A percentile compares a stretch with the other conserved stretches of the same genome.
Conservation (phyloP, 2,113 vertebrate species). For the Girardinichthys multiradiatus region DNA sequence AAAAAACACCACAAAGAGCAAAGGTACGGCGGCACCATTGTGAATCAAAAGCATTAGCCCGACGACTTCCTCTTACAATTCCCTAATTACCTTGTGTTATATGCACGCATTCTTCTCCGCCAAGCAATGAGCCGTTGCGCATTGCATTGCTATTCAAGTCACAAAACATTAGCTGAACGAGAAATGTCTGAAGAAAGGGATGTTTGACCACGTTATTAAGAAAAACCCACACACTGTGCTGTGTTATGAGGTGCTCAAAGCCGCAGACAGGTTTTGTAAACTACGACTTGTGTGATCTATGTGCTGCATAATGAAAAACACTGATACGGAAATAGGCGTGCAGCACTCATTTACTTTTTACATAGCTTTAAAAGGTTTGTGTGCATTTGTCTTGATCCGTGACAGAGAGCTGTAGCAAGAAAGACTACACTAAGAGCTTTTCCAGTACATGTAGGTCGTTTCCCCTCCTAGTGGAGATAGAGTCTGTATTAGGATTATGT, state of each 20-base stretch:
- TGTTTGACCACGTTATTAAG: constrained; percentile 32
- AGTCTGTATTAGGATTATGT: constrained; percentile 73
- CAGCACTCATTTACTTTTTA: constrained; percentile 21
- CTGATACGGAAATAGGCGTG: constrained; percentile 48
- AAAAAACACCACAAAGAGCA: constrained; percentile 58
- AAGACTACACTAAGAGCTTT: constrained; percentile 50
- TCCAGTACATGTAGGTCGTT: constrained; percentile 74
- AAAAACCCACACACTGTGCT: constrained; percentile 12
- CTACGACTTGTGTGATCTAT: constrained; percentile 21
- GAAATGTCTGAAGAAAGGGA: constrained; percentile 1
- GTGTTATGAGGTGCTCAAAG: constrained; percentile 24
- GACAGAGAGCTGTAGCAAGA: constrained; percentile 34
- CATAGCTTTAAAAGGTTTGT: constrained; percentile 43
- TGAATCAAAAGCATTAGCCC: constrained; percentile 65
- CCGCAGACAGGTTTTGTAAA: constrained; percentile 27
- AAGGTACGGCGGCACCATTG: constrained; percentile 48
- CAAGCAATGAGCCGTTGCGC: constrained; percentile 41
- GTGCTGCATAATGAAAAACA: constrained; percentile 30
- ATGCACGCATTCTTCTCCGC: constrained; percentile 31
- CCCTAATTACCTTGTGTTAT: constrained; percentile 56
- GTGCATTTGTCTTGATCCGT: constrained; percentile 49
- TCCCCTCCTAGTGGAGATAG: constrained; percentile 69
- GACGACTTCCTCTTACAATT: constrained; percentile 60
- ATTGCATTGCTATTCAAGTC: constrained; percentile 41
- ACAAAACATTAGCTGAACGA: constrained; percentile 24